phyloP scores from a whole-genome alignment of 2,888 invertebrate species.

The Craniophora ligustri region DNA sequence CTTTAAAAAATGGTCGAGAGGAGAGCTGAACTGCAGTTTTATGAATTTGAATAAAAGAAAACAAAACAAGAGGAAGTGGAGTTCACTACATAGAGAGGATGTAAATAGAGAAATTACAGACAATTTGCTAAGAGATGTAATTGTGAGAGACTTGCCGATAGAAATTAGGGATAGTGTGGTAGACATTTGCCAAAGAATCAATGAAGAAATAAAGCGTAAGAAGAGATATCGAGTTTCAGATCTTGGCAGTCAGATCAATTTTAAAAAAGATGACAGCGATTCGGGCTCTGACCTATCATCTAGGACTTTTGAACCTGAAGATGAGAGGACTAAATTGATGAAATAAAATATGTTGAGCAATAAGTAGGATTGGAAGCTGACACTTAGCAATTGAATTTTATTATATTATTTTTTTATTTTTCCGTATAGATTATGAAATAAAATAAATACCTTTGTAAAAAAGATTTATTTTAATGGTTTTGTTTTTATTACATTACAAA shows the following conservation, averaged over 20 bases:
- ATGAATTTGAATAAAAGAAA: conserved; percentile 40
- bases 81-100: conserved; percentile 8
- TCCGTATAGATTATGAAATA: not conserved
- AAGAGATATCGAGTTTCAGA: conserved; percentile 66
- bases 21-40: conserved; percentile 49
- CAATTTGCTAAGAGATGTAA: conserved; percentile 71
- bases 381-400: not conserved
- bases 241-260: conserved; percentile 44
- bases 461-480: not conserved
- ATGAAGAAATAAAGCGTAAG: conserved; percentile 64
- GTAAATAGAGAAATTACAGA: conserved; percentile 64
- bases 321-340: conserved; percentile 5
- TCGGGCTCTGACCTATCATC: conserved; percentile 21
- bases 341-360: conserved; percentile 25
- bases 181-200: conserved; percentile 70
- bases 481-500: too few species aligned
- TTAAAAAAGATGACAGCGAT: conserved; percentile 23
- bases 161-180: conserved; percentile 70
- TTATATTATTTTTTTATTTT: too few species aligned
- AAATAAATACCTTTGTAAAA: not conserved
- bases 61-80: conserved; percentile 27
- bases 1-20: conserved; percentile 54
- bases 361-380: conserved; percentile 1
- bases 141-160: conserved; percentile 72
- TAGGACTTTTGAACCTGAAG: conserved; percentile 2